These are phyloP conservation scores for Chiridota heheva DNA, from an alignment of 35 echinoderm and acorn worm genomes.

Conservation along the genomic window DNA sequence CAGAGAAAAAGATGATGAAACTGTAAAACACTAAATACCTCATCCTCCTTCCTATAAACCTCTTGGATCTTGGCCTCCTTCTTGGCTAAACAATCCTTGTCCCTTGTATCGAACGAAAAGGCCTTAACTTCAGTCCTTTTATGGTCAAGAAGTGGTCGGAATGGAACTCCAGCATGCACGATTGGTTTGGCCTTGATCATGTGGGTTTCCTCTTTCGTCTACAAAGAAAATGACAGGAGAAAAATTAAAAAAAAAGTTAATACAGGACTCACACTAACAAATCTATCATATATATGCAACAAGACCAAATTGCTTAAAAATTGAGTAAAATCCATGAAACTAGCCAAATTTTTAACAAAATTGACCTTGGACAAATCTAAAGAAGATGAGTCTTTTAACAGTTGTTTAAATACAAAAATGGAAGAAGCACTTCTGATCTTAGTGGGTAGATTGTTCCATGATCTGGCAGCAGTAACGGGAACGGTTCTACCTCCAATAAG, in stretches of 20 bases:
- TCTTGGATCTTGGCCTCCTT: constrained; percentile 93
- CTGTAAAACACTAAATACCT: constrained; percentile 37
- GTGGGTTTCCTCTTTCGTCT: constrained; percentile 35
- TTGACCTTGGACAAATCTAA: background rate
- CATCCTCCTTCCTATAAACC: constrained; percentile 68
- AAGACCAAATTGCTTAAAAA: background rate
- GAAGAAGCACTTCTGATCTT: no score
- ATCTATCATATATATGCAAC: background rate
- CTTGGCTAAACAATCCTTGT: constrained; percentile 53
- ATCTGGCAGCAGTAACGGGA: no score
- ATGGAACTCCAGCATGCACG: constrained; percentile 59
- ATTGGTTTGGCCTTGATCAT: constrained; percentile 60
- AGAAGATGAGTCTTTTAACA: no score
- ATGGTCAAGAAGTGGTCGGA: constrained; percentile 65
- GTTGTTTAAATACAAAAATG: no score
- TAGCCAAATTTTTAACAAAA: background rate
- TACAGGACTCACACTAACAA: background rate
- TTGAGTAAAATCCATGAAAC: no score
- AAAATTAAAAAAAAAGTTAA: background rate
- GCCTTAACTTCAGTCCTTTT: constrained; percentile 64
- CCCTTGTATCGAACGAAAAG: constrained; percentile 80
- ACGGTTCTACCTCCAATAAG: no score
- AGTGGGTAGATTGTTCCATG: no score
- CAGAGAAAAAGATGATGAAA: no score
- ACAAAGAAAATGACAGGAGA: background rate